Evolutionary conservation across 2,113 vertebrate species (phyloP).

Genomic region (Spea bombifrons): DNA sequence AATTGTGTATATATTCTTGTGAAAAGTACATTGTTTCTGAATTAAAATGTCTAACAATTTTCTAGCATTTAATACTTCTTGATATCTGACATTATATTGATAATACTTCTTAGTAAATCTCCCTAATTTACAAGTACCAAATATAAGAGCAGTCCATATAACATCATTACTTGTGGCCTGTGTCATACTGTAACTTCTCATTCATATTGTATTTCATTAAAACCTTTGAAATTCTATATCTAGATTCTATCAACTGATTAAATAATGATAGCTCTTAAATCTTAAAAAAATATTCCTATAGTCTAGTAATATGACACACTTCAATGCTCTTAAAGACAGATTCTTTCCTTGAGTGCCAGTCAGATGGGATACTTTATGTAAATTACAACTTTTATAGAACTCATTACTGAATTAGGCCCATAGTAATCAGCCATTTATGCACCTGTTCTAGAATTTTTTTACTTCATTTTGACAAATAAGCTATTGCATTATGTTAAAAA

Average conservation of each 20-base stretch:
- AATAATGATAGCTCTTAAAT: constrained; percentile 37
- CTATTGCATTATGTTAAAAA: constrained; percentile 41
- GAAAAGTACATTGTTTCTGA: too few species aligned
- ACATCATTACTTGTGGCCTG: neutral
- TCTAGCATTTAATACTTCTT: too few species aligned
- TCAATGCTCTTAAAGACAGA: constrained; percentile 42
- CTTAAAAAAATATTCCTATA: constrained; percentile 23
- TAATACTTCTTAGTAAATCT: too few species aligned
- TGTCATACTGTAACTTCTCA: neutral
- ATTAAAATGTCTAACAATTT: too few species aligned
- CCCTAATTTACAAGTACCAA: neutral
- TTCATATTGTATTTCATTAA: constrained; percentile 13
- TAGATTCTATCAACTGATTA: constrained; percentile 38
- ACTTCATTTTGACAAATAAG: constrained; percentile 40
- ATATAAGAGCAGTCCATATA: neutral
- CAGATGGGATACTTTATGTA: constrained; percentile 47
- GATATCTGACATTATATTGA: too few species aligned
- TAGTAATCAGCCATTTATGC: constrained; percentile 46
- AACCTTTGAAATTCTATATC: constrained; percentile 21
- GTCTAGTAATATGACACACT: constrained; percentile 37
- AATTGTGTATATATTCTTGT: too few species aligned
- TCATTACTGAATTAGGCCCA: constrained; percentile 44
- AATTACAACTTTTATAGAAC: constrained; percentile 47
- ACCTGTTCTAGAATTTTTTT: constrained; percentile 39
- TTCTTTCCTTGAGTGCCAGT: constrained; percentile 44